These are phyloP conservation scores for Parasteatoda tepidariorum DNA, from an alignment of 1,140 invertebrate genomes.

Conservation along the genomic window DNA sequence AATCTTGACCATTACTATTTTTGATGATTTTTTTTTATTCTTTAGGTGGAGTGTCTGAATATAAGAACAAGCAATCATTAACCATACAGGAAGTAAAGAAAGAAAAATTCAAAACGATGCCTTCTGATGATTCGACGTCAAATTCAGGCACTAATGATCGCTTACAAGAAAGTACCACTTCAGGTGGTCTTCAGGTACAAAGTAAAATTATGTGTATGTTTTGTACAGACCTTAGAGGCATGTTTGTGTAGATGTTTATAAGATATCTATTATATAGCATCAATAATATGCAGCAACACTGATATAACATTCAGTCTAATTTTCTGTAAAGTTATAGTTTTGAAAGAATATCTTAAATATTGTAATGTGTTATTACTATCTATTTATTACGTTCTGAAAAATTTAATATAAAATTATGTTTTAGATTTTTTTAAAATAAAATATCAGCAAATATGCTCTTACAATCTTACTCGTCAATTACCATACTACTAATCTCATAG, in stretches of 20 bases:
- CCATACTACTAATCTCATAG: no score
- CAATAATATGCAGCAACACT: neutral
- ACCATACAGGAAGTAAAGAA: no score
- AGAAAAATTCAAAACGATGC: conserved; percentile 25
- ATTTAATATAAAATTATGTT: no score
- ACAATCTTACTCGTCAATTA: no score
- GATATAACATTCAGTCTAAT: neutral
- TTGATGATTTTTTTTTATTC: no score
- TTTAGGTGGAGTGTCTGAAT: no score
- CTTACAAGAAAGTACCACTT: conserved; percentile 13
- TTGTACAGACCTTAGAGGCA: neutral
- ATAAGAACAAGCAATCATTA: no score
- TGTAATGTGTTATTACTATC: neutral
- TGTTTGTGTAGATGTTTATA: neutral
- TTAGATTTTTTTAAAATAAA: no score
- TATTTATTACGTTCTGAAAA: no score
- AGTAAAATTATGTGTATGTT: neutral
- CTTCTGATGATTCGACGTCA: conserved; percentile 34
- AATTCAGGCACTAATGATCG: conserved; percentile 25
- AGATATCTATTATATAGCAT: neutral
- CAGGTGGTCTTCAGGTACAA: conserved; percentile 31
- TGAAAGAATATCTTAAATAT: neutral
- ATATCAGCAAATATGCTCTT: no score
- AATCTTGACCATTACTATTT: no score
- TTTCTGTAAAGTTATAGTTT: neutral